Percentiles rank a stretch among this genome's conserved stretches.
These are phyloP conservation scores for Ambastaia sidthimunki DNA, from an alignment of 2,797 vertebrate genomes.

Conservation along the genomic window DNA sequence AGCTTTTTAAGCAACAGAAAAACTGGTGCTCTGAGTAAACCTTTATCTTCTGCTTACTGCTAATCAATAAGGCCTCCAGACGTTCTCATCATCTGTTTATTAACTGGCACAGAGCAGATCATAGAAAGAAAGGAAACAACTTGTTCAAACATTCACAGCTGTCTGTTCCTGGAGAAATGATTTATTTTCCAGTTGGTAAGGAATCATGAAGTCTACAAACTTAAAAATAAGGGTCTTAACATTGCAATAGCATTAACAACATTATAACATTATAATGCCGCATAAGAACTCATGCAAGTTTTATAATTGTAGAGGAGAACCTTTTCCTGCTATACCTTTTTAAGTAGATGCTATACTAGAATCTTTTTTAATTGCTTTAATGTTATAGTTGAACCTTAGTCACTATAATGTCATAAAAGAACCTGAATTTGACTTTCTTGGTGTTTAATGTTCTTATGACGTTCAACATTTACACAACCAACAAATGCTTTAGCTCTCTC, in stretches of 20 bases:
- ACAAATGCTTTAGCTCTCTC: not conserved
- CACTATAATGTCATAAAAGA: too few relatives aligned
- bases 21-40: not conserved
- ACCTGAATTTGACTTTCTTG: too few relatives aligned
- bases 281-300: too few relatives aligned
- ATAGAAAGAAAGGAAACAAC: not conserved
- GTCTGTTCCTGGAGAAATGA: not conserved
- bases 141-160: constrained; percentile 28
- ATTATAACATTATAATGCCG: too few relatives aligned
- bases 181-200: constrained; percentile 1
- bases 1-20: not conserved
- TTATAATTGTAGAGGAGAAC: too few relatives aligned
- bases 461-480: not conserved
- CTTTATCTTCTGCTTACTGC: constrained; percentile 20
- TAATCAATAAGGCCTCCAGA: constrained; percentile 23
- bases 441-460: too few relatives aligned
- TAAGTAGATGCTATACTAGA: too few relatives aligned
- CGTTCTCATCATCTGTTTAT: constrained; percentile 21
- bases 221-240: not conserved
- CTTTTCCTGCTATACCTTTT: too few relatives aligned
- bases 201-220: not conserved
- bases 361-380: too few relatives aligned
- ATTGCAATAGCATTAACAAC: not conserved
- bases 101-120: constrained; percentile 8
- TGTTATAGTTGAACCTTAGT: too few relatives aligned